phyloP scores from a whole-genome alignment of 2,888 invertebrate genomes.

The Tenthredo livida region DNA sequence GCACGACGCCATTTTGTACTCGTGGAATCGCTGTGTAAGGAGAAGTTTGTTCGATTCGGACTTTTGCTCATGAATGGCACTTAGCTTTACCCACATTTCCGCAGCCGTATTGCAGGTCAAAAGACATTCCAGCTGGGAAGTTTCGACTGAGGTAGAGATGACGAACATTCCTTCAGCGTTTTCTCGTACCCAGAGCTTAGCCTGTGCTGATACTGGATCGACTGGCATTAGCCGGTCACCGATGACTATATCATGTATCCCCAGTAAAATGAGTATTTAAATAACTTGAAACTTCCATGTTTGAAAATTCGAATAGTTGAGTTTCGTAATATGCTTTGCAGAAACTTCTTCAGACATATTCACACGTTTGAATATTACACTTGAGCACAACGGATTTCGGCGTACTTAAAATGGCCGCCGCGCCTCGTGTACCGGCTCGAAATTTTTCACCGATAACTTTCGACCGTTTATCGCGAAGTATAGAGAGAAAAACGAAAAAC shows the following conservation, averaged over 20 bases:
- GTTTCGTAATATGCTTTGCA: conserved; percentile 52
- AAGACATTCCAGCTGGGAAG: conserved; percentile 52
- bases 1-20: conserved; percentile 55
- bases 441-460: neutral
- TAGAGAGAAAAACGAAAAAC: neutral
- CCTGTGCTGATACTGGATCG: neutral
- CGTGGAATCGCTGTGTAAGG: conserved; percentile 57
- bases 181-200: conserved; percentile 55
- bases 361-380: neutral
- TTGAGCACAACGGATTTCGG: neutral
- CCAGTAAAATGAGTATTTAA: conserved; percentile 35
- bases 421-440: too few relatives aligned
- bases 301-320: conserved; percentile 54
- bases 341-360: neutral
- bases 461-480: neutral
- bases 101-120: conserved; percentile 55
- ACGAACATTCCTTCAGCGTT: conserved; percentile 58
- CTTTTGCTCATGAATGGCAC: conserved; percentile 61
- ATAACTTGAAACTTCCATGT: conserved; percentile 55
- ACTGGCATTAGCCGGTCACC: conserved; percentile 50
- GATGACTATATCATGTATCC: conserved; percentile 41
- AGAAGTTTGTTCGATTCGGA: conserved; percentile 59
- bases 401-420: too few relatives aligned
- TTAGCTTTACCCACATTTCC: conserved; percentile 60
- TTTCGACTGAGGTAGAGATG: conserved; percentile 54